phyloP scores from a whole-genome alignment of 2,797 vertebrate genomes.

The Sphenodon punctatus region DNA sequence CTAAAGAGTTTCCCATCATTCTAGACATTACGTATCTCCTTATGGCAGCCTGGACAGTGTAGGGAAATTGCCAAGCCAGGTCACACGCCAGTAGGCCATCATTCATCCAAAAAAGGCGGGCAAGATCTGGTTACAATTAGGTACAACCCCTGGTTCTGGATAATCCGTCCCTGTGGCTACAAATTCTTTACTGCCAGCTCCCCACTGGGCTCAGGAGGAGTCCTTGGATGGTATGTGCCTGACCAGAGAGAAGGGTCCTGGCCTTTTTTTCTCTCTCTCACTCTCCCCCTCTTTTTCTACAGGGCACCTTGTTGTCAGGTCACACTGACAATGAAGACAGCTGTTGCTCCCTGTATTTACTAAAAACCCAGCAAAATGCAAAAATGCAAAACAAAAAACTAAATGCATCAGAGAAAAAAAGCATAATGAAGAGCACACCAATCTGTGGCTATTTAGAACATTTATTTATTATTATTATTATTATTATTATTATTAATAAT shows the following conservation, averaged over 20 bases:
- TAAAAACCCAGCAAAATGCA: neutral
- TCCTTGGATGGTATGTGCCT: constrained; percentile 74
- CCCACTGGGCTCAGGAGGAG: constrained; percentile 82
- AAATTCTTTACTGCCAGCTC: constrained; percentile 82
- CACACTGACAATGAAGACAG: constrained; percentile 56
- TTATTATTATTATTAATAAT: too few species aligned
- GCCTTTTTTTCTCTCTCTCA: constrained; percentile 26
- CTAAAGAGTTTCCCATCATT: constrained; percentile 77
- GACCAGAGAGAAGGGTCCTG: constrained; percentile 55
- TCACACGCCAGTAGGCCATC: constrained; percentile 81
- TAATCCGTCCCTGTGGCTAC: constrained; percentile 75
- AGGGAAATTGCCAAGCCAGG: constrained; percentile 77
- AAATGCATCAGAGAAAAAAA: constrained; percentile 1
- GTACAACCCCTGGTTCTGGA: constrained; percentile 76
- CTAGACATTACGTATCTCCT: constrained; percentile 82
- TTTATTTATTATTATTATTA: too few species aligned
- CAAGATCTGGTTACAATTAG: constrained; percentile 88
- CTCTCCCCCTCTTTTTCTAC: constrained; percentile 19
- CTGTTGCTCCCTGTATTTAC: constrained; percentile 59
- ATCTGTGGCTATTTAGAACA: neutral
- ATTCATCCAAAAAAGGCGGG: constrained; percentile 74
- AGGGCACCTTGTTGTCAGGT: constrained; percentile 47
- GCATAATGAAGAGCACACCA: constrained; percentile 15
- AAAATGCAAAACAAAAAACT: neutral
- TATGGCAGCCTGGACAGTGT: constrained; percentile 71